Evolutionary conservation across 2,113 vertebrate species (phyloP), one percentile per base, ranked within the genome.

Genomic region (Pholis gunnellus): DNA sequence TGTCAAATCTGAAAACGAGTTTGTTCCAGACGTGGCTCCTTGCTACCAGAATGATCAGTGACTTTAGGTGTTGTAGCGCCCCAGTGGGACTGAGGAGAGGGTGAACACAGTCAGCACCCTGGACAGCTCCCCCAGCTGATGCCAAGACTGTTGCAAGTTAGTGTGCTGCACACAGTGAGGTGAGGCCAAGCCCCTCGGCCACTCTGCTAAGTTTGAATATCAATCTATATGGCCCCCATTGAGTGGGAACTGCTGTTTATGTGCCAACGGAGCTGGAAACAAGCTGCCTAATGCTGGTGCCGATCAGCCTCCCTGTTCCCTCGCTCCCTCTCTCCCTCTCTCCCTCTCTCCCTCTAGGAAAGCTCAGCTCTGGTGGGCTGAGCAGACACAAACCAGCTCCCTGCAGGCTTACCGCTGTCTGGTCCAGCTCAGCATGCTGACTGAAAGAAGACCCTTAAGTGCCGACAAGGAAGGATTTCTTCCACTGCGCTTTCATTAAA

Each of bases 61-160:
- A 31, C n/a, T 63, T 20, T 5, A 13, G 9, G 25, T 48, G 64
- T 31, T 56, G 50, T 56, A 3, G 22, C 0, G 17, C 42, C 77
- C 36, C 54, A 44, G 64, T 0, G 60, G 67, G 68, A 54, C 6
- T 15, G 42, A 56, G 13, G 18, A 59, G 40, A 64, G 17, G n/a
- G 13, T 56, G 20, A 59, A 60, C 44, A 10, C 11, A 57, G 22
- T 78, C 42, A 85, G 78, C 48, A 84, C 83, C 79, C 2, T 65
- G 77, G 83, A 85, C 60, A 89, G 85, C 74, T 83, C 79, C 82
- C 20, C 0, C 3, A 14, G 61, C 31, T 67, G 18, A 59, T 17
- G 46, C 72, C 25, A 17, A 36, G 17, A 34, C 22, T 77, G 25
- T 46, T 44, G 38, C 11, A 15, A 13, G 46, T 78, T 0, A 10